Evolutionary conservation across 2,113 vertebrate species (phyloP).

Genomic region (Tetrao urogallus): DNA sequence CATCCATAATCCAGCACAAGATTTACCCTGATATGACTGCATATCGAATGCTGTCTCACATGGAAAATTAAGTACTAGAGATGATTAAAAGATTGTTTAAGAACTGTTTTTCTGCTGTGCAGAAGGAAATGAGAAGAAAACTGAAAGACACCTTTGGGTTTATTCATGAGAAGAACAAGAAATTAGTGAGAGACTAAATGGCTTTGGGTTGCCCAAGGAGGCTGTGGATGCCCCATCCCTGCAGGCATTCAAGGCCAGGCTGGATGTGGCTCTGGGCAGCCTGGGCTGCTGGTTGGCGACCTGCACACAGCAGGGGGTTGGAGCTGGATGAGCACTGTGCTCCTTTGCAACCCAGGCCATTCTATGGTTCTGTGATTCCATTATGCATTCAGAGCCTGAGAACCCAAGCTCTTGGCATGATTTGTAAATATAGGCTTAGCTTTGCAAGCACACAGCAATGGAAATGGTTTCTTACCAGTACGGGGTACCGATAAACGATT

Average conservation of each 20-base stretch:
- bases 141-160: background rate
- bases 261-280: no score
- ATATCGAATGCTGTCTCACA: background rate
- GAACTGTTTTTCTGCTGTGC: background rate
- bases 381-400: no score
- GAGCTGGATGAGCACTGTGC: no score
- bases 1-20: background rate
- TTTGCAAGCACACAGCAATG: background rate
- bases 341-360: no score
- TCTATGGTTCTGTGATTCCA: no score
- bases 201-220: background rate
- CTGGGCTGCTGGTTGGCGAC: no score
- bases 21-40: background rate
- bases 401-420: background rate
- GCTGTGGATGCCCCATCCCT: no score
- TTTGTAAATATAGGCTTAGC: background rate
- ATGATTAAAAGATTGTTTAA: background rate
- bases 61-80: background rate
- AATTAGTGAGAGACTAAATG: background rate
- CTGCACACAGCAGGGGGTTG: no score
- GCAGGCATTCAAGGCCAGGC: no score
- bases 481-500: constrained; percentile 98
- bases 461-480: constrained; percentile 87
- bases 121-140: no score
- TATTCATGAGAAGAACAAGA: background rate